Percentiles rank a stretch among this genome's conserved stretches.
These are phyloP conservation scores for Sipunculus nudus DNA, from an alignment of 2,888 invertebrate species.

Conservation along the genomic window DNA sequence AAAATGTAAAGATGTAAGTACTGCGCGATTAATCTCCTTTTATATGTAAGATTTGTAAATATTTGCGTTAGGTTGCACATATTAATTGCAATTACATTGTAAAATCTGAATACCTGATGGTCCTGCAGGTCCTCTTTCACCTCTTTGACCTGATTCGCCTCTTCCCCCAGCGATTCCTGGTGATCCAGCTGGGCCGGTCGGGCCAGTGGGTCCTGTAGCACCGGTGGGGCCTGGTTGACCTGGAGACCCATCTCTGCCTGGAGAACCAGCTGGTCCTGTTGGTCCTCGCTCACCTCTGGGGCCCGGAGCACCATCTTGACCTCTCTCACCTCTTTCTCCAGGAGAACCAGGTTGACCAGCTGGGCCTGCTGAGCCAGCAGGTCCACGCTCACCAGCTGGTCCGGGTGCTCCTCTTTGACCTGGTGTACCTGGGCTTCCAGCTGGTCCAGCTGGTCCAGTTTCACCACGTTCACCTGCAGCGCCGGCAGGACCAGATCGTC, in stretches of 20 bases:
- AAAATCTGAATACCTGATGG: background rate
- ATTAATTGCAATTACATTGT: no score
- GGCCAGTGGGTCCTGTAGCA: constrained; percentile 3
- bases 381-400: background rate
- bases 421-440: background rate
- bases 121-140: constrained; percentile 9
- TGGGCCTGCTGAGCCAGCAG: background rate
- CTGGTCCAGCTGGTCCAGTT: constrained; percentile 10
- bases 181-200: constrained; percentile 3
- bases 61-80: no score
- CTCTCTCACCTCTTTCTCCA: background rate
- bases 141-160: constrained; percentile 6
- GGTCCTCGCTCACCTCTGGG: constrained; percentile 4
- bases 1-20: no score
- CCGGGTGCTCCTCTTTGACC: background rate
- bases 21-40: no score
- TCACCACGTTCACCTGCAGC: constrained; percentile 8
- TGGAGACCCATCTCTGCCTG: constrained; percentile 11
- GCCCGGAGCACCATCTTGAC: constrained; percentile 7
- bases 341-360: constrained; percentile 6
- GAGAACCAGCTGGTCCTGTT: constrained; percentile 15
- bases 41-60: no score
- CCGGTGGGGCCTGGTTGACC: constrained; percentile 6
- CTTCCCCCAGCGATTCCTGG: no score
- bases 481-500: constrained; percentile 12